These are phyloP conservation scores for Hipparchia sbordonii DNA, from an alignment of 2,888 invertebrate genomes.

Conservation along the genomic window DNA sequence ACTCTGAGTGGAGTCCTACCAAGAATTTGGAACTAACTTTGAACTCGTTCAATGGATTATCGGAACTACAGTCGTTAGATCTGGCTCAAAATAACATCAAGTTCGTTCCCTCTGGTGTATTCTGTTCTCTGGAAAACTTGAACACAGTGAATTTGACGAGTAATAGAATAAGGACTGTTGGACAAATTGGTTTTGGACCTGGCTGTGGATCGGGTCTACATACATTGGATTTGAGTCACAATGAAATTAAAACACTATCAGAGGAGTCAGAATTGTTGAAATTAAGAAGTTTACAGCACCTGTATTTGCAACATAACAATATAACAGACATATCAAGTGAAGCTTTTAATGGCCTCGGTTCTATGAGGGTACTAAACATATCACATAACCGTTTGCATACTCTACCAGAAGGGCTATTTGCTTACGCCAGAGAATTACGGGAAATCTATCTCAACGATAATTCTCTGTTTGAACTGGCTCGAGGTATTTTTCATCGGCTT, in stretches of 20 bases:
- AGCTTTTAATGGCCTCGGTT: conserved; percentile 89
- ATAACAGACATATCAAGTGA: conserved; percentile 90
- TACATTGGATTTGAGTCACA: conserved; percentile 90
- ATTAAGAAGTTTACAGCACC: conserved; percentile 89
- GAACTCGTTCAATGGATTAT: conserved; percentile 88
- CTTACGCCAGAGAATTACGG: conserved; percentile 90
- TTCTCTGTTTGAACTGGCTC: conserved; percentile 90
- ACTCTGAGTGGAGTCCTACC: conserved; percentile 89
- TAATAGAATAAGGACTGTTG: conserved; percentile 91
- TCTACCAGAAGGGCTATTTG: conserved; percentile 91
- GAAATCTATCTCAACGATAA: conserved; percentile 94
- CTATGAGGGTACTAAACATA: conserved; percentile 91
- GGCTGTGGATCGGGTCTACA: conserved; percentile 88
- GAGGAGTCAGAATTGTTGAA: conserved; percentile 90
- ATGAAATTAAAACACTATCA: conserved; percentile 88
- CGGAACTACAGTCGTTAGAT: conserved; percentile 90
- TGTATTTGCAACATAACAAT: conserved; percentile 92
- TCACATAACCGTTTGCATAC: conserved; percentile 92
- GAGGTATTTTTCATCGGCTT: conserved; percentile 91
- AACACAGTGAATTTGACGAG: conserved; percentile 92
- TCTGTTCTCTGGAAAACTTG: conserved; percentile 90
- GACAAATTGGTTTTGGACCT: conserved; percentile 87
- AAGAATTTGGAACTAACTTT: conserved; percentile 89
- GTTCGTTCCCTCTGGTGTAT: conserved; percentile 89
- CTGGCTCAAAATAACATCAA: conserved; percentile 93